Base-by-base conservation (phyloP, 2,113 vertebrate species). In the Plotosus lineatus region DNA sequence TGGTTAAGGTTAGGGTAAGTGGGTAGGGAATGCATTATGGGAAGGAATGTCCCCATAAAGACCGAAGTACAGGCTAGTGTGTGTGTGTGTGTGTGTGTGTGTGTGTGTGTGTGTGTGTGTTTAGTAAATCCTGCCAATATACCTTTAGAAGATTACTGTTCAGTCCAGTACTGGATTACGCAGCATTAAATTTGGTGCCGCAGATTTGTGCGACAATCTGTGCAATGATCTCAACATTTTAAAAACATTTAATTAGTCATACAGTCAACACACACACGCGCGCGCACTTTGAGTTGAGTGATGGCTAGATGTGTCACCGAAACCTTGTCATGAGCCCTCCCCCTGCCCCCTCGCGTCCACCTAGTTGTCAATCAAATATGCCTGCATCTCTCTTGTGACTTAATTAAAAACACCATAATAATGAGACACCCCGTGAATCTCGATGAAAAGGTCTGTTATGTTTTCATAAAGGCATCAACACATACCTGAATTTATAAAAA, bases 121-220 rank as follows among this genome's bases (percentile, higher is more conserved):
- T 46, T 44, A 23, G 44, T 12, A 61, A 28, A 28, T 23, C 8
- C 3, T 56, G n/a, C 38, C 48, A 75, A 12, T 69, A 6, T 79
- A 31, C 61, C 78, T 61, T 23, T 44, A 36, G 86, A 83, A 85
- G 82, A 78, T 88, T 78, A 77, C 71, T 80, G 81, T 75, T 72
- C 23, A 55, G 74, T 73, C 83, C 66, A 78, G 79, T 84, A 82
- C 72, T 73, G 84, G 78, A 88, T 86, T 87, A 83, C 80, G 88
- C 83, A 86, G 76, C 86, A 83, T 82, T 85, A 79, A n/a, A 48
- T 81, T 81, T 71, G 33, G 80, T 66, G 90, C 86, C 28, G 79
- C 82, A 87, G 90, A 90, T 89, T 90, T 90, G 89, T 89, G 88
- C 83, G 82, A 84, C 89, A 90, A 89, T 91, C 87, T 87, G 86